These are phyloP conservation scores for Saguinus midas DNA, from an alignment of 2,113 vertebrate genomes.

Conservation along the genomic window DNA sequence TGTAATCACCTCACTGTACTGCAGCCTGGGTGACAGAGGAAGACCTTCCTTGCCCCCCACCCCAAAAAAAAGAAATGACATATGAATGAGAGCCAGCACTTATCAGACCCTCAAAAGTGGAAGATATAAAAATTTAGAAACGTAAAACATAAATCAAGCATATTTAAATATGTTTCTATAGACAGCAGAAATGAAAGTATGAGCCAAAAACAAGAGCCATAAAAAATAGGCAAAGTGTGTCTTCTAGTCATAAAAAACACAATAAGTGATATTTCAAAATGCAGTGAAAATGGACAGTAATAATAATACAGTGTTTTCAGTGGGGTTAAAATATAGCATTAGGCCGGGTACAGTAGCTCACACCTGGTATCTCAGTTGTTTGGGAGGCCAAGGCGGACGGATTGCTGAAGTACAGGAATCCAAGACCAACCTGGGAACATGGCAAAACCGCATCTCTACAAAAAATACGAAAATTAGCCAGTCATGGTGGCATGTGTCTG, in stretches of 20 bases:
- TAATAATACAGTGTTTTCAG: neutral
- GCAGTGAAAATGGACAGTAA: neutral
- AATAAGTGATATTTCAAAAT: neutral
- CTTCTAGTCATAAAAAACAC: neutral
- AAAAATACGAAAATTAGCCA: too few relatives aligned
- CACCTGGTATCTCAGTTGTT: too few relatives aligned
- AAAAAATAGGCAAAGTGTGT: neutral
- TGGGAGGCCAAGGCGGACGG: too few relatives aligned
- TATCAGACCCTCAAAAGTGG: neutral
- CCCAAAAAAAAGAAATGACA: too few relatives aligned
- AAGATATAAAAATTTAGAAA: neutral
- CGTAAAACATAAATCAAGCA: neutral
- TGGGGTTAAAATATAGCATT: neutral
- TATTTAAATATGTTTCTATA: neutral
- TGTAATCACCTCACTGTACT: too few relatives aligned
- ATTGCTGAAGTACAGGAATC: too few relatives aligned
- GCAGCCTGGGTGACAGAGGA: too few relatives aligned
- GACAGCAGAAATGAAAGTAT: neutral
- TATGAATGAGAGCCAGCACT: neutral
- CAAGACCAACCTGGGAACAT: too few relatives aligned
- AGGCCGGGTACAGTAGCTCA: too few relatives aligned
- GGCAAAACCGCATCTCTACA: too few relatives aligned
- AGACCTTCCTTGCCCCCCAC: too few relatives aligned
- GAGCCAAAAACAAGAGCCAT: neutral
- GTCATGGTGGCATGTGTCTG: too few relatives aligned